Evolutionary conservation across 2,113 vertebrate species (phyloP), one percentile per base, ranked within the genome.

Genomic region (Heterotis niloticus): DNA sequence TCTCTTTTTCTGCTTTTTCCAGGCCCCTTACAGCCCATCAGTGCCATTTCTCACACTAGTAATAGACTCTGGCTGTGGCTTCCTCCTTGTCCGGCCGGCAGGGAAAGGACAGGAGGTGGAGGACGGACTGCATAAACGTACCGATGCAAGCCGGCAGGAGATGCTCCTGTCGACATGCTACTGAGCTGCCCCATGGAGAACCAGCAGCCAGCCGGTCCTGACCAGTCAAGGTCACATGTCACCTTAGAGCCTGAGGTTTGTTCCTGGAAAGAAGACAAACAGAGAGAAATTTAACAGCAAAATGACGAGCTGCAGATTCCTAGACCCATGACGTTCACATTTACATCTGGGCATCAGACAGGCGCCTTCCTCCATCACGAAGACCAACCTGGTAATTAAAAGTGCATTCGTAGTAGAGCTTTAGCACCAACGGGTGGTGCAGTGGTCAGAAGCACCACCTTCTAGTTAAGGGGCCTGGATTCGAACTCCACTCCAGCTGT

Each of bases 11-110:
- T 78, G 59, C 78, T 74, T 67, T 79, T 75, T 66, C 29, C n/a
- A 69, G 44, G 29, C 28, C 24, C 76, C 26, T 56, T 59, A 62
- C 65, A 56, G 34, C 34, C 71, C 14, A 71, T 78, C 68, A 71
- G 14, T 23, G 57, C 77, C 20, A 62, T 78, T 70, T 56, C 77
- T 34, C 56, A 20, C 16, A 44, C 77, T 78, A 78, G 71, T 78
- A 78, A 78, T 71, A 78, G 77, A 29, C 28, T n/a, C 59, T 52
- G 34, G 9, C 13, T 54, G 59, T 26, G 5, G 16, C 28, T 44
- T 79, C 23, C n/a, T 74, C 60, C 62, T 56, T 51, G 29, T 18
- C n/a, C 60, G 26, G 70, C 70, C 14, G 52, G n/a, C 14, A 26
- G 18, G 24, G 62, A 29, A 44, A 18, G 52, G 18, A 20, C 17